Evolutionary conservation across 2,797 vertebrate genomes (phyloP).

Genomic region (Rhinophrynus dorsalis): DNA sequence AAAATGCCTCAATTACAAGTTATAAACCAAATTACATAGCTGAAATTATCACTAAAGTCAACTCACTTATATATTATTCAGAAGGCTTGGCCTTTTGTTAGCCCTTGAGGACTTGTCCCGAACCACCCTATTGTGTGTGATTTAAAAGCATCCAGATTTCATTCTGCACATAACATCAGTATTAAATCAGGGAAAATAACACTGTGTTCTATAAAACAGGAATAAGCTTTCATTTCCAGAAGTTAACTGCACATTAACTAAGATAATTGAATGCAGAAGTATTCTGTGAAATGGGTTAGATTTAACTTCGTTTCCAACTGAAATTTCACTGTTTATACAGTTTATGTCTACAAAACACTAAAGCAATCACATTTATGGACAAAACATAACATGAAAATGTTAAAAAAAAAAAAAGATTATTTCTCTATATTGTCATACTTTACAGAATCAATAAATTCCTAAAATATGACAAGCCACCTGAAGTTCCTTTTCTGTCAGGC

Average conservation of each 20-base stretch:
- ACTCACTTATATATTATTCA: background rate
- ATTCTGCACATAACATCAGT: constrained; percentile 20
- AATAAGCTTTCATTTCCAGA: constrained; percentile 3
- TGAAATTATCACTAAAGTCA: background rate
- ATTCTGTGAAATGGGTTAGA: background rate
- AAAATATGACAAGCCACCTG: too few species aligned
- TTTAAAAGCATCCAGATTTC: constrained; percentile 32
- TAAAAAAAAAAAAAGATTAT: too few species aligned
- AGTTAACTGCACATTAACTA: constrained; percentile 31
- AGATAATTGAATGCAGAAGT: constrained; percentile 29
- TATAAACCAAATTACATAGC: constrained; percentile 12
- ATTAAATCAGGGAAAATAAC: constrained; percentile 13
- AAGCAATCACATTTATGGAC: too few species aligned
- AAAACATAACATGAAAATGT: too few species aligned
- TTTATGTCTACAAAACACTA: too few species aligned
- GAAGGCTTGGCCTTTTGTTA: background rate
- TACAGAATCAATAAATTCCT: too few species aligned
- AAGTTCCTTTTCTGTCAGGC: too few species aligned
- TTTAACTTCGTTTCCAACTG: background rate
- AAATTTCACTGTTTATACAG: background rate
- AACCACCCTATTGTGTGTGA: background rate
- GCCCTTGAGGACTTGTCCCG: background rate
- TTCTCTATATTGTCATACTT: too few species aligned
- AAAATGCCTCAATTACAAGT: constrained; percentile 14
- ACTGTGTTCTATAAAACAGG: constrained; percentile 3